A percentile compares a stretch with the other conserved stretches of the same genome.
These are phyloP conservation scores for Danaus plexippus DNA, from an alignment of 1,140 invertebrate genomes.

Conservation along the genomic window DNA sequence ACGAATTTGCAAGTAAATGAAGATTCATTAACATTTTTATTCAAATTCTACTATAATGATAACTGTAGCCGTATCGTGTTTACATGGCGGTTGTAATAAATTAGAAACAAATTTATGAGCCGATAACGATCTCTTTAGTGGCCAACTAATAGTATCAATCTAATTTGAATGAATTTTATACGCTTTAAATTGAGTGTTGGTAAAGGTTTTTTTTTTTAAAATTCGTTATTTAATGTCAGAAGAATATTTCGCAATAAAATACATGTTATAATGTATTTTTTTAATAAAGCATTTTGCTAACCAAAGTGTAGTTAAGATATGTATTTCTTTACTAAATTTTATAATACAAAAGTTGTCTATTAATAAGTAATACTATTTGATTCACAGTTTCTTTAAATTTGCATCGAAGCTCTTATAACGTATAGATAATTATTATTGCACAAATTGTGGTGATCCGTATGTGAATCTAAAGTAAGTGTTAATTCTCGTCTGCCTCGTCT, in stretches of 20 bases:
- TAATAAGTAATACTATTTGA: too few species aligned
- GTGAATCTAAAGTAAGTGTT: too few species aligned
- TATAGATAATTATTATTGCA: too few species aligned
- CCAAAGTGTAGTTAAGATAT: not conserved
- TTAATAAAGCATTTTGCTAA: too few species aligned
- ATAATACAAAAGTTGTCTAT: not conserved
- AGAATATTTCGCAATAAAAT: too few species aligned
- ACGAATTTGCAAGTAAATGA: conserved; percentile 11
- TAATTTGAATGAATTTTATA: conserved; percentile 5
- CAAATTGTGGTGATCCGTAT: too few species aligned
- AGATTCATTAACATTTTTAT: conserved; percentile 19
- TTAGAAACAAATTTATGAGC: conserved; percentile 8
- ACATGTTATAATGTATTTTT: too few species aligned
- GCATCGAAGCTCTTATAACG: too few species aligned
- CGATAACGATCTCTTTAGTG: conserved; percentile 7
- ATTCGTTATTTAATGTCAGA: too few species aligned
- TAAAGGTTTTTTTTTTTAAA: too few species aligned
- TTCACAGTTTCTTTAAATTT: too few species aligned
- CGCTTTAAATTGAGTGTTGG: not conserved
- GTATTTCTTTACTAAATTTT: not conserved
- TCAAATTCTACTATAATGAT: conserved; percentile 7
- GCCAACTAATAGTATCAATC: conserved; percentile 2
- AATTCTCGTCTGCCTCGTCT: too few species aligned
- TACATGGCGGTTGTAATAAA: conserved; percentile 14
- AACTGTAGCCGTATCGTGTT: conserved; percentile 10